phyloP scores from a whole-genome alignment of 2,797 vertebrate genomes.

The Ispidina picta region DNA sequence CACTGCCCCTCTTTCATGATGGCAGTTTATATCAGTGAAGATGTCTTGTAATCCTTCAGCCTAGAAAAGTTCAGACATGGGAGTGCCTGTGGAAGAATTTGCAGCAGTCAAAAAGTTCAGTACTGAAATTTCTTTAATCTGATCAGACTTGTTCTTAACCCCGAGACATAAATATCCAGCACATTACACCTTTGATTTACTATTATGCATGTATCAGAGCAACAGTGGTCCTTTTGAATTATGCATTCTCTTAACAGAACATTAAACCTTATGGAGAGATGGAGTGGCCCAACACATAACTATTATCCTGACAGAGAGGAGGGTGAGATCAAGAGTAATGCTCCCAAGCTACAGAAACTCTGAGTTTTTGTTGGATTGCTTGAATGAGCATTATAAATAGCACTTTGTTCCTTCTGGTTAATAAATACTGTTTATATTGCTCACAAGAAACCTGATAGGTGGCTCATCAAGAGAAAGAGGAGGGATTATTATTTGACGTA shows the following conservation, averaged over 20 bases:
- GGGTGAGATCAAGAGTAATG: slow-evolving; percentile 42
- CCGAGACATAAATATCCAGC: slow-evolving; percentile 50
- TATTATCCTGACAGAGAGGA: slow-evolving; percentile 65
- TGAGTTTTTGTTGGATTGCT: slow-evolving; percentile 64
- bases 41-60: slow-evolving; percentile 5
- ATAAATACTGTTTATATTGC: slow-evolving; percentile 69
- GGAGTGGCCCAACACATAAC: slow-evolving; percentile 46
- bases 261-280: slow-evolving; percentile 65
- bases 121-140: slow-evolving; percentile 45
- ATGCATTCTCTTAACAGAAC: slow-evolving; percentile 68
- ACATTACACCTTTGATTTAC: slow-evolving; percentile 59
- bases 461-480: slow-evolving; percentile 32
- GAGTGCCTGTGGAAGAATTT: slow-evolving; percentile 33
- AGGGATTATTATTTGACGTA: slow-evolving; percentile 51
- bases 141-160: slow-evolving; percentile 57
- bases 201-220: slow-evolving; percentile 41
- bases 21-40: background rate
- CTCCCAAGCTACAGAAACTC: slow-evolving; percentile 58
- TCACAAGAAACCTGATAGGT: slow-evolving; percentile 65
- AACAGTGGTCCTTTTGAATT: slow-evolving; percentile 63
- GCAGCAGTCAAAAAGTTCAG: slow-evolving; percentile 18
- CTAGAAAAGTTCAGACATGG: background rate
- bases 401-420: slow-evolving; percentile 64
- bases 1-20: background rate
- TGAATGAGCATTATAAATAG: slow-evolving; percentile 67